Evolutionary conservation across 2,797 vertebrate genomes (phyloP), one percentile per base, ranked within the genome.

Genomic region (Neostethus bicornis): DNA sequence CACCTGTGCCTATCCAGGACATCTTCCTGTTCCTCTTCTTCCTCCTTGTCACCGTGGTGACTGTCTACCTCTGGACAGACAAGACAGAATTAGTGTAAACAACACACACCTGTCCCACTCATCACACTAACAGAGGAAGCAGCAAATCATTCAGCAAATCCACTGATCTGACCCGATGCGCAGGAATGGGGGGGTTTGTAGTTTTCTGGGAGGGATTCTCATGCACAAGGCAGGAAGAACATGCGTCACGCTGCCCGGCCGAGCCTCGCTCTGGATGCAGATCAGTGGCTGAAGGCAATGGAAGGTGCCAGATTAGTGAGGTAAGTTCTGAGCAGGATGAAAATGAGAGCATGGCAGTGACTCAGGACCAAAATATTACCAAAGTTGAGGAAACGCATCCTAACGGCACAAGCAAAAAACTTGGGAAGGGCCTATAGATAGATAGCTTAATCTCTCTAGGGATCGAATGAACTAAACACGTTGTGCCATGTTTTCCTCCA

Each of bases 1-100:
- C 96, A 96, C 91, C 92, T 93, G 88, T 93, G 91, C 88, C 90
- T 88, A 92, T 96, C 94, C 91, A 96, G 80, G 90, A 94, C 91
- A 77, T 93, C 94, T 73, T 92, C 90, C 2, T 70, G 55, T 0
- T 66, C 66, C 5, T 46, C 17, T 23, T 50, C 86, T 61, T 12
- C 21, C 45, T 16, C 26, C 35, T 54, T 82, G 72, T 90, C 87
- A 88, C 89, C 90, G 83, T 90, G 85, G 80, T 74, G 89, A 85
- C 90, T 85, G 87, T 84, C 92, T 77, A 94, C 92, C 90, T 93
- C 92, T 94, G 89, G 86, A 93, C 85, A 94, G 89, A 83, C 83
- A 92, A 80, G 68, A 73, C 14, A 17, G 20, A 84, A 94, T 83
- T 73, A 91, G 89, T 84, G 87, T 92, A 91, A 94, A 87, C 88